These are phyloP conservation scores for Antigone vipio DNA, from an alignment of 2,113 vertebrate genomes.

Conservation along the genomic window DNA sequence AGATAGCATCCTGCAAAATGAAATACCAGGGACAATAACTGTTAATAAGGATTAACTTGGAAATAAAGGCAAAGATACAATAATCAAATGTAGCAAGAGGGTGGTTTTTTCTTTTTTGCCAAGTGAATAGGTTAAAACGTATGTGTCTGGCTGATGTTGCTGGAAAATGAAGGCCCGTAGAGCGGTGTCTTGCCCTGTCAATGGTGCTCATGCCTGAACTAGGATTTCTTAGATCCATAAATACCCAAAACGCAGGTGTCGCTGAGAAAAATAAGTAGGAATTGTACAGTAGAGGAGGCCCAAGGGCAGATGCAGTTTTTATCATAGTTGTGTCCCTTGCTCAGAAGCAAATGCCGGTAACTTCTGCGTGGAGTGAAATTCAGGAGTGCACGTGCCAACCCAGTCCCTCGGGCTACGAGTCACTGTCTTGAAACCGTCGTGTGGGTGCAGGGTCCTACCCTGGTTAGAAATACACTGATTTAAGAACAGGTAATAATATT, in stretches of 20 bases:
- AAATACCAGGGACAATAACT: neutral
- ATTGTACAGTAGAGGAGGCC: neutral
- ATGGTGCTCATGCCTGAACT: neutral
- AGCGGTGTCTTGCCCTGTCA: neutral
- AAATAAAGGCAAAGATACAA: neutral
- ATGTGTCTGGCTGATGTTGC: neutral
- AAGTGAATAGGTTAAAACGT: neutral
- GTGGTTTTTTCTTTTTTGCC: neutral
- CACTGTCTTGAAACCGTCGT: neutral
- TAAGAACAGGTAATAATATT: neutral
- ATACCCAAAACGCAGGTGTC: neutral
- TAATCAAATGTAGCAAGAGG: neutral
- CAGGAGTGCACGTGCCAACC: accelerated
- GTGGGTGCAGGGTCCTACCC: neutral
- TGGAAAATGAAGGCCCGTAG: accelerated
- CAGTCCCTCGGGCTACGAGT: neutral
- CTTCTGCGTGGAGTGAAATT: neutral
- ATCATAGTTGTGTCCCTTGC: neutral
- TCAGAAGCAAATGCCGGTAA: neutral
- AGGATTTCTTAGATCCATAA: neutral
- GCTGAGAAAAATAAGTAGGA: neutral
- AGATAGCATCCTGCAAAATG: neutral
- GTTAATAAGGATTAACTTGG: neutral
- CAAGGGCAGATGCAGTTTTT: neutral
- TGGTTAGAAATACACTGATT: neutral